phyloP scores from a whole-genome alignment of 2,797 vertebrate genomes.

The Fundulus diaphanus region DNA sequence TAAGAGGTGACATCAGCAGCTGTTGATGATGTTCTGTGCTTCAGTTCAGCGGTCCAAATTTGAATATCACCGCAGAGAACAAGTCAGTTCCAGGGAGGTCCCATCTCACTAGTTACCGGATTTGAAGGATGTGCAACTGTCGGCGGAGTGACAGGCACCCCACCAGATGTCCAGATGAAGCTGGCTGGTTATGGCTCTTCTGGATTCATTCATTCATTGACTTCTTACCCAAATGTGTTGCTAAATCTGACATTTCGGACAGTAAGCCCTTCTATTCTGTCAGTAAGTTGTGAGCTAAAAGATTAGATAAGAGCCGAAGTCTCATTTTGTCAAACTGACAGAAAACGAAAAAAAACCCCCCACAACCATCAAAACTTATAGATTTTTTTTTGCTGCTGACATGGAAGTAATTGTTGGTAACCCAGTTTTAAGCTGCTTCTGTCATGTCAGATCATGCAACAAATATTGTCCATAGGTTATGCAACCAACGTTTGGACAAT shows the following conservation, averaged over 20 bases:
- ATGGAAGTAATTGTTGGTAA: constrained; percentile 59
- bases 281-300: constrained; percentile 33
- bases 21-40: constrained; percentile 9
- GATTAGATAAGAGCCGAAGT: constrained; percentile 55
- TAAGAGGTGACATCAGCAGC: constrained; percentile 10
- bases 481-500: constrained; percentile 27
- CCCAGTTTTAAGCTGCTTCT: constrained; percentile 55
- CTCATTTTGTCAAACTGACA: constrained; percentile 47
- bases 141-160: background rate
- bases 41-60: background rate
- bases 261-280: constrained; percentile 29
- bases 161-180: background rate
- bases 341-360: too few species aligned
- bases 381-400: constrained; percentile 57
- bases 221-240: constrained; percentile 25
- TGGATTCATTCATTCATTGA: constrained; percentile 1
- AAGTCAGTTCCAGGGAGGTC: background rate
- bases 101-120: constrained; percentile 3
- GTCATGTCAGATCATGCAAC: constrained; percentile 29
- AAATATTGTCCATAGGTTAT: constrained; percentile 40
- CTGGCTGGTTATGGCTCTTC: background rate
- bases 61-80: constrained; percentile 8
- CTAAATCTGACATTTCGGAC: constrained; percentile 44
- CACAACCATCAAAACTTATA: constrained; percentile 52
- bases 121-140: constrained; percentile 1